These are phyloP conservation scores for Gymnorhina tibicen DNA, from an alignment of 2,113 vertebrate species.

Conservation along the genomic window DNA sequence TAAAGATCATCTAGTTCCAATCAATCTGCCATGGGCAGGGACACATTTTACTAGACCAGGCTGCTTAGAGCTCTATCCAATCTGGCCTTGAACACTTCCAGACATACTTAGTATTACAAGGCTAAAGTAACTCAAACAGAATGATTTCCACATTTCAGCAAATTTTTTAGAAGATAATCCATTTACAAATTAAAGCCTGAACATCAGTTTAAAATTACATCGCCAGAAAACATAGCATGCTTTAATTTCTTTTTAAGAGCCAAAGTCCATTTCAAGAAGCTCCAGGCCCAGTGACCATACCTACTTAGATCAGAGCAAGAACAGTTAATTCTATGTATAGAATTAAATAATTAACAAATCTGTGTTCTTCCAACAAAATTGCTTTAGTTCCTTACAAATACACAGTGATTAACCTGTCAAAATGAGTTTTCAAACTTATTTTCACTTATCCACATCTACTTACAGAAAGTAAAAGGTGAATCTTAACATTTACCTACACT, in stretches of 20 bases:
- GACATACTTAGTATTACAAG: background rate
- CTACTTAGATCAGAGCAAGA: background rate
- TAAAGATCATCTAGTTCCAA: background rate
- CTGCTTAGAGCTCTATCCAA: background rate
- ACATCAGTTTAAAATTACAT: background rate
- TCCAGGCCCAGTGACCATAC: background rate
- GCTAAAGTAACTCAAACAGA: background rate
- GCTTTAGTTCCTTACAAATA: background rate
- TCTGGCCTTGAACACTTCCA: background rate
- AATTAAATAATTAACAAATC: background rate
- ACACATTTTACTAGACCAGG: background rate
- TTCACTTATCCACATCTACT: background rate
- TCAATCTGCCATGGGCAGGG: background rate
- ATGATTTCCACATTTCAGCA: background rate
- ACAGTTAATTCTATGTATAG: background rate
- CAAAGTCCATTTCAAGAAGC: background rate
- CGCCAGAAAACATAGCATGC: background rate
- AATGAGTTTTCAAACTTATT: background rate
- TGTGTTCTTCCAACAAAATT: background rate
- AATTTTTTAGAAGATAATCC: background rate
- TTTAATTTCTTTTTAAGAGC: background rate
- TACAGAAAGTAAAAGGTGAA: background rate
- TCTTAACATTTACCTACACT: background rate
- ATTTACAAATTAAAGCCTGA: background rate
- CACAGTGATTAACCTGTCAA: background rate